Evolutionary conservation across 2,888 invertebrate genomes (phyloP).

Genomic region (Bursaphelenchus okinawaensis): DNA sequence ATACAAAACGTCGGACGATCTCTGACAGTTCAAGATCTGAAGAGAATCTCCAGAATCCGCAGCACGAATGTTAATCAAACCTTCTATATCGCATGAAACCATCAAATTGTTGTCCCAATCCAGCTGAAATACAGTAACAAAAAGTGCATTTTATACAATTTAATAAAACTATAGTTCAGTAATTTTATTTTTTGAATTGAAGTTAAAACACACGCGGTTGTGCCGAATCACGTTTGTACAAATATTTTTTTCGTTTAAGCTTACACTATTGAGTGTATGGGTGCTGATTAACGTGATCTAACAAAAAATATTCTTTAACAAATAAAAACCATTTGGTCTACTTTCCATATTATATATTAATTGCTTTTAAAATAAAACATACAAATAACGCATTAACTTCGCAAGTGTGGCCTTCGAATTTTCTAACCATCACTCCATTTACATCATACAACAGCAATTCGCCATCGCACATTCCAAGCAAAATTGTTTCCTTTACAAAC

Average conservation of each 20-base stretch:
- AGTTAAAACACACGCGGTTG: too few relatives aligned
- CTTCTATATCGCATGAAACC: not conserved
- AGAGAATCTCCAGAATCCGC: not conserved
- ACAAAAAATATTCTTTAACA: too few relatives aligned
- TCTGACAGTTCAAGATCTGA: not conserved
- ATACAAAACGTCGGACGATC: not conserved
- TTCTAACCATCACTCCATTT: not conserved
- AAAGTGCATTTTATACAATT: too few relatives aligned
- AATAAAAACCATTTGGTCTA: too few relatives aligned
- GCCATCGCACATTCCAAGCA: not conserved
- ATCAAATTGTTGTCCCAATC: not conserved
- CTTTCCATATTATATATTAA: not conserved
- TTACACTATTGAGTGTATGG: too few relatives aligned
- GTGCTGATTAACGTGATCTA: too few relatives aligned
- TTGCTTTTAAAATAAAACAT: too few relatives aligned
- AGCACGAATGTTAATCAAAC: not conserved
- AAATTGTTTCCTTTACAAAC: not conserved
- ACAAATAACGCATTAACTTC: not conserved
- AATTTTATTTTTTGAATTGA: too few relatives aligned
- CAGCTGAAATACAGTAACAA: too few relatives aligned
- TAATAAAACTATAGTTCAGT: too few relatives aligned
- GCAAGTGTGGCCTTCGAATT: not conserved
- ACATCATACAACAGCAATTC: not conserved
- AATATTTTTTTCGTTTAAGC: too few relatives aligned
- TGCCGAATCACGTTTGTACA: too few relatives aligned